phyloP scores from a whole-genome alignment of 2,113 vertebrate genomes.

The Cnemophilus loriae region DNA sequence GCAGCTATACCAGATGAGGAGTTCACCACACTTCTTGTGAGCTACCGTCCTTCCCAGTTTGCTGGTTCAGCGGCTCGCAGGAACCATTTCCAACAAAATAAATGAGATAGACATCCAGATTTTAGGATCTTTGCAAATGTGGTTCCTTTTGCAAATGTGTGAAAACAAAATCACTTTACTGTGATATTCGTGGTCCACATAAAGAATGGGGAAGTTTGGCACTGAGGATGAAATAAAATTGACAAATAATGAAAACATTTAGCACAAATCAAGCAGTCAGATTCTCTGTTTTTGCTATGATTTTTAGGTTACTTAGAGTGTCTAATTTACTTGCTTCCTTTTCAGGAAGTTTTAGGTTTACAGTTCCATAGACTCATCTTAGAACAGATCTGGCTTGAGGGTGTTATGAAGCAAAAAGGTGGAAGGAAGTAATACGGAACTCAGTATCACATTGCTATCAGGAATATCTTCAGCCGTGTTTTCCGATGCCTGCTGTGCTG shows the following conservation, averaged over 20 bases:
- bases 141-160: background rate
- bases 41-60: background rate
- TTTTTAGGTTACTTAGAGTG: background rate
- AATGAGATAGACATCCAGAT: background rate
- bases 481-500: background rate
- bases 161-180: background rate
- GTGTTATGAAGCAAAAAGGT: background rate
- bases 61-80: background rate
- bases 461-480: background rate
- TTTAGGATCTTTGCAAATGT: background rate
- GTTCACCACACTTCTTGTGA: background rate
- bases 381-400: background rate
- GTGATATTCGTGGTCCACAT: background rate
- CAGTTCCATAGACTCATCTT: background rate
- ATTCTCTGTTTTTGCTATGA: background rate
- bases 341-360: conserved; percentile 27
- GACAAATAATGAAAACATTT: background rate
- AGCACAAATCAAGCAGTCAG: background rate
- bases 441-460: background rate
- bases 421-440: conserved; percentile 24
- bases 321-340: background rate
- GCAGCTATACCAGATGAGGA: background rate
- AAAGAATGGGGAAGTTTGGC: background rate
- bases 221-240: background rate
- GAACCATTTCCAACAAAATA: background rate